Evolutionary conservation across 1,140 invertebrate genomes (phyloP), one percentile per base, ranked within the genome.

Genomic region (Eupeodes corollae): DNA sequence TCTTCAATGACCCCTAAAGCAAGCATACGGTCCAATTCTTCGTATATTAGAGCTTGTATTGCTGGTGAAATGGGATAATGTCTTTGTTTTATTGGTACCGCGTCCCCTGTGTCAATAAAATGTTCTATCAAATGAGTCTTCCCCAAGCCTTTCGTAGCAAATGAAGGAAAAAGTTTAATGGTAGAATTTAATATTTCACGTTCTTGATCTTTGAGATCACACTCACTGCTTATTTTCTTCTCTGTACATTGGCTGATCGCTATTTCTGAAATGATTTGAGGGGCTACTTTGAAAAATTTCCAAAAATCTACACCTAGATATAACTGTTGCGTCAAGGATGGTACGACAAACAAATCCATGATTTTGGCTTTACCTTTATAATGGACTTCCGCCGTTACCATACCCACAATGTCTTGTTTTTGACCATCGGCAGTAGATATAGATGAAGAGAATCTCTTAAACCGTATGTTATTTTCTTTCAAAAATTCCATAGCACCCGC

Each of bases 151-250:
- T n/a, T n/a, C n/a, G n/a, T 39, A 6, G 60, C 54, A 18, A 35
- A 51, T 16, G 15, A 47, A 18, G 35, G 44, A 46, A 53, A 53
- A 46, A 37, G 47, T 32, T 35, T 48, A 37, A 55, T 51, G 11
- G 48, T 52, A 16, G 26, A 13, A n/a, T 19, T 18, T 3, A 50
- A 18, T 8, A 12, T 50, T 18, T 40, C 12, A 8, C 6, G 26
- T 15, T 21, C 13, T 6, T 6, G 31, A 5, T 33, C 13, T 6
- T 8, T 11, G 6, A 26, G 13, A n/a, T 40, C 21, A 9, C 10
- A 12, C 21, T n/a, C 11, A 13, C 30, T 41, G 5, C 13, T 32
- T 18, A 31, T 11, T 16, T 8, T 10, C 12, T 18, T n/a, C 10
- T 30, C 32, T 21, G 30, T 15, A 41, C 31, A 14, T 16, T 39